These are phyloP conservation scores for Ctenopoma multispine DNA, from an alignment of 2,797 vertebrate genomes.

Conservation along the genomic window DNA sequence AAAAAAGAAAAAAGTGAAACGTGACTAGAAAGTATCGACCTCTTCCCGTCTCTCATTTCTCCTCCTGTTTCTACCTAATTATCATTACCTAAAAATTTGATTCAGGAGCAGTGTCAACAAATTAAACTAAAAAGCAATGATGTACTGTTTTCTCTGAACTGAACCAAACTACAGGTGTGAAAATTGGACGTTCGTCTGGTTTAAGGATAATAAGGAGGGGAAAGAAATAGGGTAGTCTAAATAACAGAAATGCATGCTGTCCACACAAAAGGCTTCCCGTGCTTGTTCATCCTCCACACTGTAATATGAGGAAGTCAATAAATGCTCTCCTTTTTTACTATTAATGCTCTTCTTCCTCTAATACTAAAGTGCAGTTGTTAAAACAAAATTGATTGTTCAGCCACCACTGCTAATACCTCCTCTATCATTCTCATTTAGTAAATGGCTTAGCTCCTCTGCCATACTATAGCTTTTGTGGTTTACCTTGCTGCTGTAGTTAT, in stretches of 20 bases:
- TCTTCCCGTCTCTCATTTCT: no score
- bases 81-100: not conserved
- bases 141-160: not conserved
- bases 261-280: conserved; percentile 43
- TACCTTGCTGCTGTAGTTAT: conserved; percentile 19
- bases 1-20: no score
- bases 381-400: conserved; percentile 44
- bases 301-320: conserved; percentile 15
- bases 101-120: no score
- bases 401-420: conserved; percentile 12
- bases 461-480: conserved; percentile 12
- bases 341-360: conserved; percentile 16
- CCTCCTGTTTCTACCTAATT: not conserved
- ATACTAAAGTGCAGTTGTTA: conserved; percentile 20
- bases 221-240: not conserved
- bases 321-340: conserved; percentile 5
- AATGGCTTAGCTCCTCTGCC: conserved; percentile 19
- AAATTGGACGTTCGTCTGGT: not conserved
- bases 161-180: not conserved
- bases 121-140: not conserved
- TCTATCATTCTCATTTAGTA: conserved; percentile 4
- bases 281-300: conserved; percentile 48
- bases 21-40: not conserved
- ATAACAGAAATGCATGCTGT: conserved; percentile 34
- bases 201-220: not conserved